Conservation (phyloP, 2,888 invertebrate genomes). For the Allygus modestus region DNA sequence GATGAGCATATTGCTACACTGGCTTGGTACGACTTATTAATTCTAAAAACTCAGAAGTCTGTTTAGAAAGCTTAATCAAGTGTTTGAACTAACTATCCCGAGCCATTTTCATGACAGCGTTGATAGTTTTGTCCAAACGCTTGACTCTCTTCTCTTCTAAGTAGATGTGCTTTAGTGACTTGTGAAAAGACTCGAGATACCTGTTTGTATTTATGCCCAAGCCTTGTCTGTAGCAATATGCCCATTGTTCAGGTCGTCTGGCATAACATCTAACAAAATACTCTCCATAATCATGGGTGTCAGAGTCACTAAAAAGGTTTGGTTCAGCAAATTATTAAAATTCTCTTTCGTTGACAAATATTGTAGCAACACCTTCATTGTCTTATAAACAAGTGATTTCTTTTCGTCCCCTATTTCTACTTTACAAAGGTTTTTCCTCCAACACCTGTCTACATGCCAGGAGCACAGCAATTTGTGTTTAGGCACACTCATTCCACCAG, state of each 20-base stretch:
- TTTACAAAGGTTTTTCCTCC: slow-evolving; percentile 69
- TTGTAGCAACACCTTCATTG: neutral
- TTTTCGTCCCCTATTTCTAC: slow-evolving; percentile 64
- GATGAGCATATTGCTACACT: slow-evolving; percentile 15
- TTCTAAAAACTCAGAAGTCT: neutral
- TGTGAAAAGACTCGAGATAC: slow-evolving; percentile 69
- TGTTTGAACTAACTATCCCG: slow-evolving; percentile 43
- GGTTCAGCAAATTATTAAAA: slow-evolving; percentile 63
- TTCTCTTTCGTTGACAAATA: slow-evolving; percentile 27
- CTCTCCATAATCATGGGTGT: slow-evolving; percentile 65
- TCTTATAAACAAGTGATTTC: slow-evolving; percentile 65
- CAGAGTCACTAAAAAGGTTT: slow-evolving; percentile 60
- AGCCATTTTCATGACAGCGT: slow-evolving; percentile 64
- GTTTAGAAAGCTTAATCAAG: slow-evolving; percentile 14
- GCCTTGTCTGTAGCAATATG: slow-evolving; percentile 66
- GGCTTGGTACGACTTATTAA: neutral
- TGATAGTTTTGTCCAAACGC: slow-evolving; percentile 66
- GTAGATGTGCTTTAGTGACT: slow-evolving; percentile 66
- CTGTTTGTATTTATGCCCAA: slow-evolving; percentile 68
- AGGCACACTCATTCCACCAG: slow-evolving; percentile 66
- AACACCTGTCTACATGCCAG: neutral
- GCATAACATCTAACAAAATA: slow-evolving; percentile 62
- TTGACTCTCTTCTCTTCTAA: slow-evolving; percentile 67
- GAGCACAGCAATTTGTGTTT: slow-evolving; percentile 65
- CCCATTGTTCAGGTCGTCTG: slow-evolving; percentile 41